Evolutionary conservation across 2,113 vertebrate genomes (phyloP), one percentile per base, ranked within the genome.

Genomic region (Mormoops blainvillei): DNA sequence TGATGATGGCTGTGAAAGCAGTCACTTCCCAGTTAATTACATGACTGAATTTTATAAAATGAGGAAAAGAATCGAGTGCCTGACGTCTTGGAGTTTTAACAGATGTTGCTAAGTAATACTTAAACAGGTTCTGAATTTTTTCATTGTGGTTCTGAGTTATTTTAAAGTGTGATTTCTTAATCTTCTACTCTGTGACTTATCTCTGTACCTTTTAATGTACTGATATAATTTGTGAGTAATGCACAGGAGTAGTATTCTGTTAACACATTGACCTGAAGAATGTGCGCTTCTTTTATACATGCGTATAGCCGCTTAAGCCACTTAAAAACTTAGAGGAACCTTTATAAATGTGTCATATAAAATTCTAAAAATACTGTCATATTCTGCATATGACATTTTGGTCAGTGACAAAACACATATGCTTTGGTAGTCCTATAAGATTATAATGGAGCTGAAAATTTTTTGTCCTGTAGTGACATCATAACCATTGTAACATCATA

Each of bases 101-200:
- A 83, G n/a, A 33, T 92, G 52, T 70, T 70, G 56, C 22, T 36
- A 36, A 89, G 43, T 65, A 82, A n/a, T 81, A 54, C 3, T 70
- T 87, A 81, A 91, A 52, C 33, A 91, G 77, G 19, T 63, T 85
- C 52, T 88, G 87, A 97, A 45, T 13, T 54, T 93, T 87, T 85
- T 90, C n/a, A 61, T 80, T 74, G 12, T 68, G 15, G 0, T 96
- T 89, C 91, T 74, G 74, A 68, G 14, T 93, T 95, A 81, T 68
- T 54, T 89, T 80, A 85, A 93, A 93, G 33, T 86, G 19, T 52
- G 50, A n/a, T 96, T 84, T 91, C 54, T 89, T 77, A 86, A 71
- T 87, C 41, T 94, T 92, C 82, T 73, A 84, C 38, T 91, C 61
- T 85, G 19, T 73, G 38, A 78, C 28, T 73, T 73, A 52, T 81